Evolutionary conservation across 1,140 invertebrate genomes (phyloP).

Genomic region (Tetramorium simillimum): DNA sequence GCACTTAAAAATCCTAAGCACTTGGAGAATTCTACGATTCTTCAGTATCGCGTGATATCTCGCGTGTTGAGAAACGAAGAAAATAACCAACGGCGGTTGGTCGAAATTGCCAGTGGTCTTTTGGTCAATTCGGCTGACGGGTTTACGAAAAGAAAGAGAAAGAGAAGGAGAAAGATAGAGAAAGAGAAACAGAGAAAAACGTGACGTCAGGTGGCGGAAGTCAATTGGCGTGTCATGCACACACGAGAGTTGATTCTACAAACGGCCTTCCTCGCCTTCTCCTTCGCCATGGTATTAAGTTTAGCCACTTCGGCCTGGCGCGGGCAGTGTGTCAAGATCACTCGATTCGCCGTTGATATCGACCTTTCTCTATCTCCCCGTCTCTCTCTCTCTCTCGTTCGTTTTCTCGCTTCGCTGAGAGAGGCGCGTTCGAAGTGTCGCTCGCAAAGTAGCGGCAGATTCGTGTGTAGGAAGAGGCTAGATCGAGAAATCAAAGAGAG

Average conservation of each 20-base stretch:
- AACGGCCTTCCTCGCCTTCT: constrained; percentile 52
- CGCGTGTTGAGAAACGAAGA: background rate
- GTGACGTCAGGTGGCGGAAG: constrained; percentile 67
- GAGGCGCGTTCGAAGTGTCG: constrained; percentile 39
- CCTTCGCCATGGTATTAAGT: constrained; percentile 71
- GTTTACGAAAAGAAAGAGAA: background rate
- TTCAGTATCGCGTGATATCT: background rate
- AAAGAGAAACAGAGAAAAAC: background rate
- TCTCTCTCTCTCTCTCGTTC: constrained; percentile 37
- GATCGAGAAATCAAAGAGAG: constrained; percentile 17
- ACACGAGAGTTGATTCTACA: constrained; percentile 22
- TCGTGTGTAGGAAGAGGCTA: constrained; percentile 23
- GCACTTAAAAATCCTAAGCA: background rate
- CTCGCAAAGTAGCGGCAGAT: constrained; percentile 60
- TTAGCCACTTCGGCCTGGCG: constrained; percentile 71
- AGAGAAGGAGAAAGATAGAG: background rate
- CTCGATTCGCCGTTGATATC: constrained; percentile 68
- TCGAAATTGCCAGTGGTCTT: constrained; percentile 35
- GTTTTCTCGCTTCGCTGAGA: constrained; percentile 9
- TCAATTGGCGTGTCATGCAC: constrained; percentile 44
- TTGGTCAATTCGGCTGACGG: background rate
- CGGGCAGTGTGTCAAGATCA: constrained; percentile 80
- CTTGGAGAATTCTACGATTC: background rate
- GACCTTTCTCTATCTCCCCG: constrained; percentile 43
- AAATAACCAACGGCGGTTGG: background rate